Conservation (phyloP, 2,797 vertebrate species). For the Falco rusticolus region DNA sequence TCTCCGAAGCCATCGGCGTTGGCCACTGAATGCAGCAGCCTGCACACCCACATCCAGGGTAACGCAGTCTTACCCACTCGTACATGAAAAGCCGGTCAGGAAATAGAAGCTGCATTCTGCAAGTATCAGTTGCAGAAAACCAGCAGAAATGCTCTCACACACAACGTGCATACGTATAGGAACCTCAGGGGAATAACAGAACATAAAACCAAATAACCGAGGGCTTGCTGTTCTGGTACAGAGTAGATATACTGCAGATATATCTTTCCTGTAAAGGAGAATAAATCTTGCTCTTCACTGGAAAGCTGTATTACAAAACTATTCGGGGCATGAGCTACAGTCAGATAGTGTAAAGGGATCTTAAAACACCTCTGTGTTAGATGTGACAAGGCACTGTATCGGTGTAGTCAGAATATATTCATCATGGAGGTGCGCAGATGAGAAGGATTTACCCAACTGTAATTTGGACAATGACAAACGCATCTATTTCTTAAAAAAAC, state of each 20-base stretch:
- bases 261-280: neutral
- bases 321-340: neutral
- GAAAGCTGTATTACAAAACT: neutral
- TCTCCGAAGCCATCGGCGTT: accelerated
- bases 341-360: neutral
- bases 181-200: neutral
- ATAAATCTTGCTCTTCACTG: neutral
- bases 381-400: neutral
- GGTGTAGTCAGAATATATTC: accelerated
- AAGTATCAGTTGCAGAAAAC: neutral
- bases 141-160: neutral
- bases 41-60: neutral
- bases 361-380: neutral
- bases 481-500: neutral
- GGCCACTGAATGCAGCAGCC: neutral
- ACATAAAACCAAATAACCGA: neutral
- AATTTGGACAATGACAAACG: neutral
- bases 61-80: neutral
- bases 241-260: neutral
- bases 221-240: neutral
- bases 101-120: neutral
- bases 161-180: accelerated
- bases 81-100: neutral
- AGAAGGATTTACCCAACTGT: neutral
- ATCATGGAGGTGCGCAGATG: neutral